Evolutionary conservation across 92 coral and sea anemone genomes (phyloP).

Genomic region (Actinostola sp.): DNA sequence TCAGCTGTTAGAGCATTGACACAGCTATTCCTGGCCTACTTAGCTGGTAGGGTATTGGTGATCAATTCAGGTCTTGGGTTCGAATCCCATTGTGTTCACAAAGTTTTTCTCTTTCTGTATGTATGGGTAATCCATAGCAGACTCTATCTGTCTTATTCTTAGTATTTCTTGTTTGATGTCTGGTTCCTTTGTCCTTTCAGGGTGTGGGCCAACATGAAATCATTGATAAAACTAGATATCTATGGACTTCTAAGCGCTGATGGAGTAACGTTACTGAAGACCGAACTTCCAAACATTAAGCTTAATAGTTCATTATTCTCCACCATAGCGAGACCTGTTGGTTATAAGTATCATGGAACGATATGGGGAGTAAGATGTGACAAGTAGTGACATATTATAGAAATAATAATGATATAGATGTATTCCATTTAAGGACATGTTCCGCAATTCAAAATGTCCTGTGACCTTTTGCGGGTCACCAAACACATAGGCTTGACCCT

Average conservation of each 20-base stretch:
- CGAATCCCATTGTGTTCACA: no score
- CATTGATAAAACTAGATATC: constrained; percentile 73
- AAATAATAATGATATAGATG: not conserved
- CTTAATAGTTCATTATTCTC: constrained; percentile 81
- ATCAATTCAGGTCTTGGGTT: no score
- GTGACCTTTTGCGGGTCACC: no score
- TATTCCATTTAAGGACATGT: no score
- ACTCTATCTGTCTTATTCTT: no score
- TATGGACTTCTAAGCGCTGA: constrained; percentile 78
- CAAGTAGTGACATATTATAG: constrained; percentile 20
- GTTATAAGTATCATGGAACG: constrained; percentile 55
- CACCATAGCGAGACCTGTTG: constrained; percentile 81
- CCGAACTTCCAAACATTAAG: constrained; percentile 58
- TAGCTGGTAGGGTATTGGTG: no score
- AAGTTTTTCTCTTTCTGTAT: no score
- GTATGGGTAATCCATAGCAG: no score
- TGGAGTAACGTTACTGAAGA: constrained; percentile 67
- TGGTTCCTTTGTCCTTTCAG: constrained; percentile 49
- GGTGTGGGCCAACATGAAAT: constrained; percentile 57
- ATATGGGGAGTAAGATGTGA: constrained; percentile 81
- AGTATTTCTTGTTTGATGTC: not conserved
- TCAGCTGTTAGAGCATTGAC: no score
- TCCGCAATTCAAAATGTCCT: no score
- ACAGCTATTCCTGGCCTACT: no score
- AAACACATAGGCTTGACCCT: no score